A percentile compares a stretch with the other conserved stretches of the same genome.
Evolutionary conservation across 2,888 invertebrate genomes (phyloP).

Genomic region (Synanthedon vespiformis): DNA sequence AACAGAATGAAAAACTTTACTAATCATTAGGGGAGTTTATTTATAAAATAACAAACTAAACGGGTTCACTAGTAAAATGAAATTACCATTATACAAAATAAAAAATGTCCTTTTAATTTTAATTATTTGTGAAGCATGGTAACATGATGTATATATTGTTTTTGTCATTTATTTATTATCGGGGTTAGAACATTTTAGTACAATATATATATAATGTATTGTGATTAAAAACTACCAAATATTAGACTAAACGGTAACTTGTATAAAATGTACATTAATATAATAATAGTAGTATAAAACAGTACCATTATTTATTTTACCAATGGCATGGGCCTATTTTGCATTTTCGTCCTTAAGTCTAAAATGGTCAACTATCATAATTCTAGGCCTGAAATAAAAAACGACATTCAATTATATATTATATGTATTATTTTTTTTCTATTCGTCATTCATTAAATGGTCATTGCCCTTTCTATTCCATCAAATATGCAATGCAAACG

Average conservation of each 20-base stretch:
- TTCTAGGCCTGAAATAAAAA: slow-evolving; percentile 49
- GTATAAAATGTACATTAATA: slow-evolving; percentile 54
- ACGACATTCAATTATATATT: too few species aligned
- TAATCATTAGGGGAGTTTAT: too few species aligned
- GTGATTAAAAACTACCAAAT: slow-evolving; percentile 58
- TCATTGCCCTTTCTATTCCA: too few species aligned
- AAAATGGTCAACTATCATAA: slow-evolving; percentile 47
- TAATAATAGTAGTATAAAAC: slow-evolving; percentile 50
- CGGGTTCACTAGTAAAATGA: slow-evolving; percentile 20
- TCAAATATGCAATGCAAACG: too few species aligned
- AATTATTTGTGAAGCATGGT: slow-evolving; percentile 64
- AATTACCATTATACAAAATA: slow-evolving; percentile 56
- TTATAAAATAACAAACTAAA: not conserved
- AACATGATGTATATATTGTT: slow-evolving; percentile 58
- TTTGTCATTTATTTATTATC: slow-evolving; percentile 43
- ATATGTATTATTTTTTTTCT: too few species aligned
- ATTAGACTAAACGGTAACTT: slow-evolving; percentile 67
- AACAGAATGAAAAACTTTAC: too few species aligned
- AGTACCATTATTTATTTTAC: slow-evolving; percentile 41
- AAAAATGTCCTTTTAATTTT: slow-evolving; percentile 69
- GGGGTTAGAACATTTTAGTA: slow-evolving; percentile 62
- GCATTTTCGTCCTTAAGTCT: slow-evolving; percentile 46
- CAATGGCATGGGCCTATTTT: slow-evolving; percentile 37
- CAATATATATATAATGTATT: slow-evolving; percentile 13
- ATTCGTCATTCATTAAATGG: too few species aligned